phyloP scores from a whole-genome alignment of 2,113 vertebrate species.

The Pseudorasbora parva region DNA sequence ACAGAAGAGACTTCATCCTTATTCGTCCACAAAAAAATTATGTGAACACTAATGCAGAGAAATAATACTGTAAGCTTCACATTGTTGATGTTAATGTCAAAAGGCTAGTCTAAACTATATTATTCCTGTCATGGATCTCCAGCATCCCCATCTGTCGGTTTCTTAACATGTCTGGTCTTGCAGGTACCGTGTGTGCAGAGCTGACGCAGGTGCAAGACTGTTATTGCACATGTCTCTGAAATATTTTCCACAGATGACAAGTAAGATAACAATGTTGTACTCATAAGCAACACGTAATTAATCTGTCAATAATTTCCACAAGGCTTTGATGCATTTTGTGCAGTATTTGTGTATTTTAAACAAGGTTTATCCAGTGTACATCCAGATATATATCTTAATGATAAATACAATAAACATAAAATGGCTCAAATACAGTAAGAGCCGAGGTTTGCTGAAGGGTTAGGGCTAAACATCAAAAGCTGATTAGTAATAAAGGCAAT shows the following conservation, averaged over 20 bases:
- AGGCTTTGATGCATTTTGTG: neutral
- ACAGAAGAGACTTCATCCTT: neutral
- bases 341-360: neutral
- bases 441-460: no score
- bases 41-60: neutral
- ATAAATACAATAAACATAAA: neutral
- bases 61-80: neutral
- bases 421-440: no score
- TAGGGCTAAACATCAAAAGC: no score
- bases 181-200: neutral
- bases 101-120: neutral
- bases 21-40: neutral
- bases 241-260: conserved; percentile 25
- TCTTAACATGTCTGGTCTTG: conserved; percentile 53
- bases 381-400: neutral
- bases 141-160: conserved; percentile 5
- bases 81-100: neutral
- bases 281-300: neutral
- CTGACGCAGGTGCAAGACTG: conserved; percentile 23
- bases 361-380: neutral
- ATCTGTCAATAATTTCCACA: neutral
- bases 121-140: conserved; percentile 34
- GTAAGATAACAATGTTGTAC: neutral
- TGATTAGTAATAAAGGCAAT: neutral
- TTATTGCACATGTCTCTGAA: neutral